Evolutionary conservation across 2,797 vertebrate species (phyloP).

Genomic region (Acipenser oxyrinchus): DNA sequence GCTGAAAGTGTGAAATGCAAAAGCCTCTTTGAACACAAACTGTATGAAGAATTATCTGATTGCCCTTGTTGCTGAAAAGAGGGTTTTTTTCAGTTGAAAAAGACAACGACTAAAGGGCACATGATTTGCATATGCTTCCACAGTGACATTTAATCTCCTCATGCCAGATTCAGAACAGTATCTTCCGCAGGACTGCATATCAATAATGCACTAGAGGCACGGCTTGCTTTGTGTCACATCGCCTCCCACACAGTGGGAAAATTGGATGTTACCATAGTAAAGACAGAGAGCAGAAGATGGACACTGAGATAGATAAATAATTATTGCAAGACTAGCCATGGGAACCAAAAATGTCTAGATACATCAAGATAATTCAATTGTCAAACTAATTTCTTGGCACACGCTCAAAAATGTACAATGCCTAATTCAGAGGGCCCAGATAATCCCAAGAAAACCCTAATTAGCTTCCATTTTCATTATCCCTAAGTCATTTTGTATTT

Average conservation of each 20-base stretch:
- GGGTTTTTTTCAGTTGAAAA: no score
- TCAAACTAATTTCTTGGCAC: neutral
- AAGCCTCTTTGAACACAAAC: no score
- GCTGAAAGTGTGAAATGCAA: no score
- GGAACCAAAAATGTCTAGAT: slow-evolving; percentile 8
- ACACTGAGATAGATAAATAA: slow-evolving; percentile 22
- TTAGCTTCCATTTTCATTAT: no score
- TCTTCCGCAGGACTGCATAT: slow-evolving; percentile 17
- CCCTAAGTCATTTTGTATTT: no score
- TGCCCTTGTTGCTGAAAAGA: no score
- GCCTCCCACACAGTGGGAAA: slow-evolving; percentile 30
- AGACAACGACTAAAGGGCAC: slow-evolving; percentile 11
- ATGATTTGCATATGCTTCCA: slow-evolving; percentile 15
- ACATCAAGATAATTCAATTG: slow-evolving; percentile 13
- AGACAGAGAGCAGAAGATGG: slow-evolving; percentile 23
- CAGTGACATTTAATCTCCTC: slow-evolving; percentile 14
- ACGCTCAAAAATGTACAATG: no score
- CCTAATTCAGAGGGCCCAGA: no score
- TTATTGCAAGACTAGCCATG: slow-evolving; percentile 10
- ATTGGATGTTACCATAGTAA: slow-evolving; percentile 30
- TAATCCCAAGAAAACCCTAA: no score
- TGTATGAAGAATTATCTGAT: no score
- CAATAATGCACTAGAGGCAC: slow-evolving; percentile 32
- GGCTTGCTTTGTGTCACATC: slow-evolving; percentile 23
- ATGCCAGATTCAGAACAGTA: slow-evolving; percentile 16